Conservation (phyloP, 2,113 vertebrate species). For the Alethe castanea region DNA sequence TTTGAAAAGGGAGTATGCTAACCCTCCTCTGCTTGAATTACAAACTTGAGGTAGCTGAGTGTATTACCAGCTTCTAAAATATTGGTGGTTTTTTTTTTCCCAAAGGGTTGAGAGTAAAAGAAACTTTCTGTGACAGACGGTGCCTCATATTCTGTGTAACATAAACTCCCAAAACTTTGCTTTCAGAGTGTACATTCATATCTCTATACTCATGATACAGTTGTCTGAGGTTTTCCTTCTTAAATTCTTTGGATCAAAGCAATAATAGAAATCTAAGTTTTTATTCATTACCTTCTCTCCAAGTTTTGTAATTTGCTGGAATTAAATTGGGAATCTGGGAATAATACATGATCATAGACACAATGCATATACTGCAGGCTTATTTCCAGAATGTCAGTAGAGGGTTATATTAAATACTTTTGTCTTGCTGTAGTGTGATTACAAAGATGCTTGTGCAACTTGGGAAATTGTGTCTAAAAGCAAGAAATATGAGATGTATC, state of each 20-base stretch:
- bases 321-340: conserved; percentile 25
- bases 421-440: neutral
- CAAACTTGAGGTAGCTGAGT: neutral
- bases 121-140: neutral
- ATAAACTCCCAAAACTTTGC: neutral
- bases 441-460: neutral
- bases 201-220: neutral
- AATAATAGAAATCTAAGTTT: neutral
- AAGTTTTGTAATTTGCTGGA: neutral
- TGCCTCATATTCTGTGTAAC: neutral
- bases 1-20: conserved; percentile 2
- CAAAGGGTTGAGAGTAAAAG: neutral
- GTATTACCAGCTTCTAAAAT: neutral
- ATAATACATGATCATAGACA: neutral
- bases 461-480: conserved; percentile 27
- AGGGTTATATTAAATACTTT: conserved; percentile 18
- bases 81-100: neutral
- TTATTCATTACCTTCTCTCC: neutral
- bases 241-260: neutral
- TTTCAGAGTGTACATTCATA: neutral
- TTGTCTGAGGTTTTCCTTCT: neutral
- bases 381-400: neutral
- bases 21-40: neutral
- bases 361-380: neutral
- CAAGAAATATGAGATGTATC: conserved; percentile 27